These are phyloP conservation scores for Oreotrochilus melanogaster DNA, from an alignment of 2,113 vertebrate species.

Conservation along the genomic window DNA sequence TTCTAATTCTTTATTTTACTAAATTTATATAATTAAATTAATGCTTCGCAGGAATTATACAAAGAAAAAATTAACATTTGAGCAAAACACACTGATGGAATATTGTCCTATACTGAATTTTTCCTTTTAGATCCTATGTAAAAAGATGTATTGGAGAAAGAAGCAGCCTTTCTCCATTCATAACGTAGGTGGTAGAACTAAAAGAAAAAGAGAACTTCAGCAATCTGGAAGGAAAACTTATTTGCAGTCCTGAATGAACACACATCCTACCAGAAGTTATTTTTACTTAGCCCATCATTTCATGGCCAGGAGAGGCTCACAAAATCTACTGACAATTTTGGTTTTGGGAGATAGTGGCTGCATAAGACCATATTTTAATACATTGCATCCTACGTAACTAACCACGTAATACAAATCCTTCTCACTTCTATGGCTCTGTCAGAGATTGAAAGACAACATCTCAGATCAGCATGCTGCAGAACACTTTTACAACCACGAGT, in stretches of 20 bases:
- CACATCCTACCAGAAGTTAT: background rate
- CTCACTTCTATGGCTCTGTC: background rate
- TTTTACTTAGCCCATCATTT: background rate
- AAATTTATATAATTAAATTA: background rate
- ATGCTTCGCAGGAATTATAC: background rate
- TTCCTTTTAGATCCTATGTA: background rate
- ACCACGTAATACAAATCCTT: background rate
- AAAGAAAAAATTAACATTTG: background rate
- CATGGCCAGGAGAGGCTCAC: background rate
- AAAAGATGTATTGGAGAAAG: background rate
- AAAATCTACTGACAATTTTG: background rate
- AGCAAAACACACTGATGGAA: background rate
- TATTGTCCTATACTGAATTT: background rate
- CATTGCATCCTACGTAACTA: background rate
- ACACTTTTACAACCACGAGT: background rate
- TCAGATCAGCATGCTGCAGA: background rate
- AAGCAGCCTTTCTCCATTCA: background rate
- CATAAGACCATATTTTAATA: fast-evolving
- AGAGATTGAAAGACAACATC: background rate
- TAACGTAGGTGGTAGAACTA: background rate
- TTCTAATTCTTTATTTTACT: background rate
- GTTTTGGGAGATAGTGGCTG: background rate
- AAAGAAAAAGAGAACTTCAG: background rate
- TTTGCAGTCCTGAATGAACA: background rate
- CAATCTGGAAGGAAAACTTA: background rate